Percentiles rank a stretch among this genome's conserved stretches.
Evolutionary conservation across 37 sponge, comb jelly and placozoan genomes (phyloP).

Genomic region (Ephydatia muelleri): DNA sequence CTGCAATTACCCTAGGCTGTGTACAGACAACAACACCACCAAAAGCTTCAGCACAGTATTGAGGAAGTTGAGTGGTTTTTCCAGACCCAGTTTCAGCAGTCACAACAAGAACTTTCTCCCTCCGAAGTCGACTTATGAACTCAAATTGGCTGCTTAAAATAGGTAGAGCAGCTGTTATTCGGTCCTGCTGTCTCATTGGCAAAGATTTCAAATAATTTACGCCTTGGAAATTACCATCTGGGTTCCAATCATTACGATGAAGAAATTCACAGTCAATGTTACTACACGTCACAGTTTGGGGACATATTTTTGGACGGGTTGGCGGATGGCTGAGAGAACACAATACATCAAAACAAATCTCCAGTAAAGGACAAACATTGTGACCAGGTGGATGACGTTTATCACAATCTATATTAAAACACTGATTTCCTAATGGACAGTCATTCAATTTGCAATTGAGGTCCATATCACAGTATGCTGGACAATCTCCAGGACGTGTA

Average conservation of each 20-base stretch:
- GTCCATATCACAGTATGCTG: no score
- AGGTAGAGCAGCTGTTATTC: neutral
- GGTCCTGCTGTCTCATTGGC: neutral
- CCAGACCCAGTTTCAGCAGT: conserved; percentile 92
- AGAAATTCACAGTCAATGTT: neutral
- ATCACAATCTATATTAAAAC: neutral
- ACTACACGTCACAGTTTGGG: neutral
- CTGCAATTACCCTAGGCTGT: conserved; percentile 88
- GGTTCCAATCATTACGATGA: neutral
- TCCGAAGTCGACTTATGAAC: neutral
- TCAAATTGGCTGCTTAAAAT: neutral
- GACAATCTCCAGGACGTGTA: no score
- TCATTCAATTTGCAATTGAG: neutral
- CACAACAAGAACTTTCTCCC: conserved; percentile 58
- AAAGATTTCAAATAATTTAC: neutral
- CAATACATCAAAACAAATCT: neutral
- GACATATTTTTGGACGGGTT: neutral
- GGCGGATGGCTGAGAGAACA: neutral
- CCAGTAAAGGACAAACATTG: neutral
- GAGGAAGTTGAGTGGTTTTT: conserved; percentile 91
- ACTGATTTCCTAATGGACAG: neutral
- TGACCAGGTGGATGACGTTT: neutral
- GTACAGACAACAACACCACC: conserved; percentile 69
- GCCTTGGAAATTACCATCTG: neutral
- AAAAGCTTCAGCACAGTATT: conserved; percentile 84